Conservation (phyloP, 2,113 vertebrate species). For the Todiramphus saurophagus region DNA sequence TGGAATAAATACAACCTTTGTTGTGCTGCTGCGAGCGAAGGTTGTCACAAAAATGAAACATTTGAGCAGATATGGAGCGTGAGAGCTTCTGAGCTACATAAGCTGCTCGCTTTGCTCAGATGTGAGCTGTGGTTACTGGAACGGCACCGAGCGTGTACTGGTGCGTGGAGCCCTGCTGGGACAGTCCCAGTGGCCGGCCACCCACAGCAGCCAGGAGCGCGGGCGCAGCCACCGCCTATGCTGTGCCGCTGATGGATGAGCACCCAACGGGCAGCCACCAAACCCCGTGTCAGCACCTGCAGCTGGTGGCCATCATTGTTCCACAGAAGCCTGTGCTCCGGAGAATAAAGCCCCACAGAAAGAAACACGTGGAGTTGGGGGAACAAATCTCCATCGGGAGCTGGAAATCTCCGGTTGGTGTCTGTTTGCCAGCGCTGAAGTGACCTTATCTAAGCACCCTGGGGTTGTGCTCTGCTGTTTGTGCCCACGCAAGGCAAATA, state of each 20-base stretch:
- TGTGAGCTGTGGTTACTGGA: not conserved
- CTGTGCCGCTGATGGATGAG: not conserved
- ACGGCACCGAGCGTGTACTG: rapidly evolving
- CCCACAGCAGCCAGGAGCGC: rapidly evolving
- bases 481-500: not conserved
- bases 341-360: not conserved
- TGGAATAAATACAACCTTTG: not conserved
- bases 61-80: not conserved
- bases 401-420: not conserved
- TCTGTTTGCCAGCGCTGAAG: not conserved
- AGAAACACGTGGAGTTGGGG: not conserved
- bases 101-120: not conserved
- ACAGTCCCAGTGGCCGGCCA: not conserved
- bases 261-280: rapidly evolving
- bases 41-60: not conserved
- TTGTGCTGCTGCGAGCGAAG: not conserved
- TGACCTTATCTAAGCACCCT: not conserved
- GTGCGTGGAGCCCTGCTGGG: not conserved
- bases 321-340: not conserved
- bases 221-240: rapidly evolving
- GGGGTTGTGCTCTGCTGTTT: not conserved
- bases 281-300: rapidly evolving
- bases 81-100: not conserved
- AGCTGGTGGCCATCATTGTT: rapidly evolving
- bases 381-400: not conserved